phyloP scores from a whole-genome alignment of 2,797 vertebrate species.

The Sebastes taczanowskii region DNA sequence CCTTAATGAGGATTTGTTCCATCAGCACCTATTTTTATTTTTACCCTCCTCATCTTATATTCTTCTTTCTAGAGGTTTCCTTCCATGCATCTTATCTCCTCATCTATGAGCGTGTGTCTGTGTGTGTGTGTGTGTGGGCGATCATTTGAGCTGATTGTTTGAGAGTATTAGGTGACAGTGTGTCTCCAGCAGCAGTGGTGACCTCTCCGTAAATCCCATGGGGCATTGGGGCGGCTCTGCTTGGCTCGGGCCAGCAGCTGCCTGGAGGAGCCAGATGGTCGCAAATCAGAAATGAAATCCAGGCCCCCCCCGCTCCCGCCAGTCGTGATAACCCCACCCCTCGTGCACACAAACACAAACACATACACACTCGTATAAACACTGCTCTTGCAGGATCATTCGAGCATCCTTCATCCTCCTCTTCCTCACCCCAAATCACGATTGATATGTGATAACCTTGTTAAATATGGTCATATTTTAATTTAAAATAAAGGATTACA shows the following conservation, averaged over 20 bases:
- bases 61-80: background rate
- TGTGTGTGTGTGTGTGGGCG: background rate
- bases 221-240: slow-evolving; percentile 41
- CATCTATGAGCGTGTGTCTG: background rate
- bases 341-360: background rate
- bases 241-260: slow-evolving; percentile 59
- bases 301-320: slow-evolving; percentile 38
- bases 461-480: background rate
- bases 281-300: slow-evolving; percentile 74
- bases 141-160: slow-evolving; percentile 41
- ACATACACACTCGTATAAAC: background rate
- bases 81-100: background rate
- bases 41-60: background rate
- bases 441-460: background rate
- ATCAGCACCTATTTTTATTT: background rate
- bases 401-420: slow-evolving; percentile 18
- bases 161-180: slow-evolving; percentile 61
- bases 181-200: slow-evolving; percentile 52
- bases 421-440: background rate
- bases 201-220: slow-evolving; percentile 72
- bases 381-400: background rate
- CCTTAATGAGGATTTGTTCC: background rate
- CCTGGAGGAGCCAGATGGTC: slow-evolving; percentile 75
- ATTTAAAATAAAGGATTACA: background rate
- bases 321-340: slow-evolving; percentile 40